These are phyloP conservation scores for Scartelaos histophorus DNA, from an alignment of 2,113 vertebrate species.

Conservation along the genomic window DNA sequence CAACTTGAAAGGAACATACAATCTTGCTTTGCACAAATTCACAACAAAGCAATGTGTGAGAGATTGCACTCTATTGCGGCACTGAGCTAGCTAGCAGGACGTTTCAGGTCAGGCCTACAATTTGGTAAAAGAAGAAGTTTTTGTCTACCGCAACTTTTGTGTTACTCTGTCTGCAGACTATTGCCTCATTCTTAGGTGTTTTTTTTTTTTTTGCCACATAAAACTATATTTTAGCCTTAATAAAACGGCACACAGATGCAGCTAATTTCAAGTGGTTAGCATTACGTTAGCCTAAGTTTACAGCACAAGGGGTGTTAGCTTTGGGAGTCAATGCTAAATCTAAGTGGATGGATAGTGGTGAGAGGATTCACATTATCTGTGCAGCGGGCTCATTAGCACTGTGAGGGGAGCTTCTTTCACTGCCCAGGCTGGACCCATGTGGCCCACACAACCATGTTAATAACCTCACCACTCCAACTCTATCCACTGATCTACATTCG, in stretches of 20 bases:
- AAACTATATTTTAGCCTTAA: background rate
- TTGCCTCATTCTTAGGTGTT: background rate
- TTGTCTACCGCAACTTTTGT: background rate
- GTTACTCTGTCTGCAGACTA: background rate
- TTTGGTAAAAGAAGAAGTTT: slow-evolving; percentile 4
- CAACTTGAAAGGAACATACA: background rate
- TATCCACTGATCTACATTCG: background rate
- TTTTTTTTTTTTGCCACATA: background rate
- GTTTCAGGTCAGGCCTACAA: background rate
- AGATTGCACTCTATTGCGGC: slow-evolving; percentile 1
- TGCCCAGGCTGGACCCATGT: slow-evolving; percentile 38
- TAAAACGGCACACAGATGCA: background rate
- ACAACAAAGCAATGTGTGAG: background rate
- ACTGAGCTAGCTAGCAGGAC: background rate
- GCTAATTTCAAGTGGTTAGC: slow-evolving; percentile 9
- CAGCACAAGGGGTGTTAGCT: background rate
- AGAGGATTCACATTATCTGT: slow-evolving; percentile 19
- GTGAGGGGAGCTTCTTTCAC: slow-evolving; percentile 12
- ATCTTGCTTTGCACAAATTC: background rate
- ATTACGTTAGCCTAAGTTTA: slow-evolving; percentile 3
- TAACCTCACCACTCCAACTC: slow-evolving; percentile 12
- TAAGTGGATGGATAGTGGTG: slow-evolving; percentile 42
- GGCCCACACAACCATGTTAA: slow-evolving; percentile 19
- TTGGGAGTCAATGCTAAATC: slow-evolving; percentile 17
- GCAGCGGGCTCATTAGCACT: slow-evolving; percentile 42